These are phyloP conservation scores for Hybognathus amarus DNA, from an alignment of 2,797 vertebrate genomes.

Conservation along the genomic window DNA sequence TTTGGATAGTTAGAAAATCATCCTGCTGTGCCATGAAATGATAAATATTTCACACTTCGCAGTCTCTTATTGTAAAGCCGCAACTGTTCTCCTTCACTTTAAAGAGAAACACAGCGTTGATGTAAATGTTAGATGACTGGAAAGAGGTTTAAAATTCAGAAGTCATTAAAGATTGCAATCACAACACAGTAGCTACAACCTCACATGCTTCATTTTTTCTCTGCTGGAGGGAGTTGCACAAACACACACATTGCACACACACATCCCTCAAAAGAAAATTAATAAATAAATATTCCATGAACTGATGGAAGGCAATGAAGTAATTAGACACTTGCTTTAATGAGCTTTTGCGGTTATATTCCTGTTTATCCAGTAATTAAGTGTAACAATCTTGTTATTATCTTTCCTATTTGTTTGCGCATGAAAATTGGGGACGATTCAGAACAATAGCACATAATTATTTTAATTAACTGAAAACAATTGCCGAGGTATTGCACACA, in stretches of 20 bases:
- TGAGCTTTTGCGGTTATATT: constrained; percentile 35
- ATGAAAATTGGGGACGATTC: constrained; percentile 35
- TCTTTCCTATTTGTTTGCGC: constrained; percentile 42
- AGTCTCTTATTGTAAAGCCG: constrained; percentile 62
- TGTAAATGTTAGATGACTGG: constrained; percentile 54
- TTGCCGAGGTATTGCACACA: background rate
- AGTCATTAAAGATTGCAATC: constrained; percentile 37
- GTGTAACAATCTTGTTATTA: constrained; percentile 42
- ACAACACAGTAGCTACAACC: constrained; percentile 22
- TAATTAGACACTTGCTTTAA: constrained; percentile 38
- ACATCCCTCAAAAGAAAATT: background rate
- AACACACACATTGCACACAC: constrained; percentile 4
- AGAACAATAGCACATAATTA: constrained; percentile 30
- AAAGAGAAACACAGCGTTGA: constrained; percentile 54
- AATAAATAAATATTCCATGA: constrained; percentile 23
- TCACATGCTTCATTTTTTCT: background rate
- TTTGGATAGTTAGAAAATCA: constrained; percentile 75
- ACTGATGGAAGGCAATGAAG: constrained; percentile 36
- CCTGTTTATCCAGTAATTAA: constrained; percentile 44
- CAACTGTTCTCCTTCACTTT: constrained; percentile 56
- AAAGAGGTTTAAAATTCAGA: constrained; percentile 5
- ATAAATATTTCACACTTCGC: constrained; percentile 68
- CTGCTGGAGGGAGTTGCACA: background rate
- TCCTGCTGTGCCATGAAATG: constrained; percentile 64
- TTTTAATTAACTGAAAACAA: constrained; percentile 36